Conservation (phyloP, 2,113 vertebrate genomes). For the Glaucidium brasilianum region DNA sequence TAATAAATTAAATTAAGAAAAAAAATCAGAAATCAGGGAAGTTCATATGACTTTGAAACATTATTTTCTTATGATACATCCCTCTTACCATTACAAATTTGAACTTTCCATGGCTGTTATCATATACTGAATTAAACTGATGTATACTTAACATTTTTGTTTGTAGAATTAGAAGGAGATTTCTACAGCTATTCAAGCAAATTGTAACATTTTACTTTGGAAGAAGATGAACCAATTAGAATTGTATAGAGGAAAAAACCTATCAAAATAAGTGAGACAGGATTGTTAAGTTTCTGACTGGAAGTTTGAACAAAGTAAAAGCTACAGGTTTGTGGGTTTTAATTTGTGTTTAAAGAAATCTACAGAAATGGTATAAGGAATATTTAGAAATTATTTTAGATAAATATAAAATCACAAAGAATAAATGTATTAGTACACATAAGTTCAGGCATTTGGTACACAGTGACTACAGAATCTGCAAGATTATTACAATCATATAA, state of each 20-base stretch:
- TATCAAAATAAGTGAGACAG: neutral
- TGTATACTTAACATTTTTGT: neutral
- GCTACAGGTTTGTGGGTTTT: constrained; percentile 55
- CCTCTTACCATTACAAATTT: neutral
- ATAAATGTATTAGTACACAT: neutral
- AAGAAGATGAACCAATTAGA: neutral
- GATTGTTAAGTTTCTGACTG: constrained; percentile 38
- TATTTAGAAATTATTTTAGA: constrained; percentile 62
- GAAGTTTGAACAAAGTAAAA: constrained; percentile 60
- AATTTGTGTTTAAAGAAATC: constrained; percentile 30
- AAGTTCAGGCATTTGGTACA: neutral
- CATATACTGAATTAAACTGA: neutral
- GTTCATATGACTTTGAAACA: neutral
- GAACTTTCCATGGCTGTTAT: neutral
- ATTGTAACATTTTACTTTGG: neutral
- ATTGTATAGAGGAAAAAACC: neutral
- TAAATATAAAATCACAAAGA: constrained; percentile 45
- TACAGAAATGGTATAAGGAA: constrained; percentile 61
- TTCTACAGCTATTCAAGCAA: neutral
- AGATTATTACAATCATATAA: neutral
- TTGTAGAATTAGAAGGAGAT: neutral
- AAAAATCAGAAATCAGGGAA: neutral
- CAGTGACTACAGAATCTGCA: neutral
- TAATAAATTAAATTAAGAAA: neutral
- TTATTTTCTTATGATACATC: neutral